Evolutionary conservation across 1,140 invertebrate genomes (phyloP), one percentile per base, ranked within the genome.

Genomic region (Apis laboriosa): DNA sequence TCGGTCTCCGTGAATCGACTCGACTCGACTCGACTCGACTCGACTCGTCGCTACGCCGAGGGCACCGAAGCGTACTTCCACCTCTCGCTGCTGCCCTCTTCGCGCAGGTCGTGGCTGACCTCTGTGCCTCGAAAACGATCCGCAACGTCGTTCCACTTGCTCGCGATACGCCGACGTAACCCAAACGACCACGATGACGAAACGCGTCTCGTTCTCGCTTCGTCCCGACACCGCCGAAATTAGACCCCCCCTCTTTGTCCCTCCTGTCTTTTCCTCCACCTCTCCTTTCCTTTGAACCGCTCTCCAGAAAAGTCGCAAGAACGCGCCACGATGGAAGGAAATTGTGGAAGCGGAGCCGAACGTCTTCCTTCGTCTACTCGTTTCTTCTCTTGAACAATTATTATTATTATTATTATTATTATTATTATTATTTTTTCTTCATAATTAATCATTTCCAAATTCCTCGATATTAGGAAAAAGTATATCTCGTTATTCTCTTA

Each of bases 1-100:
- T 64, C 77, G 60, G 60, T 43, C 34, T 67, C 34, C 34, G 34
- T 43, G 34, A 4, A 4, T 9, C 11, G 66, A n/a, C 86, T 89
- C 84, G 88, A 81, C 73, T 83, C 83, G 77, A n/a, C 86, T 89
- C 84, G 87, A 83, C 73, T 83, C 83, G 77, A 76, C 73, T 83
- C 89, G 84, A 80, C 82, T 83, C 84, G 86, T 84, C 88, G 86
- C 83, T 88, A 70, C 78, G 80, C 73, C 92, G 90, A 86, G 90
- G 89, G 90, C 93, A 94, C 82, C 93, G 89, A 92, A 94, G 92
- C 93, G 93, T 94, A 90, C 91, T 94, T 94, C 93, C 93, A 93
- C 91, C 92, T 92, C 88, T 86, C 80, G 87, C 87, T 86, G 77
- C 86, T 92, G 92, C 91, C 92, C 91, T 92, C 92, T 90, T 88